Conservation (phyloP, 2,888 invertebrate genomes). For the Bhutanitis thaidina region DNA sequence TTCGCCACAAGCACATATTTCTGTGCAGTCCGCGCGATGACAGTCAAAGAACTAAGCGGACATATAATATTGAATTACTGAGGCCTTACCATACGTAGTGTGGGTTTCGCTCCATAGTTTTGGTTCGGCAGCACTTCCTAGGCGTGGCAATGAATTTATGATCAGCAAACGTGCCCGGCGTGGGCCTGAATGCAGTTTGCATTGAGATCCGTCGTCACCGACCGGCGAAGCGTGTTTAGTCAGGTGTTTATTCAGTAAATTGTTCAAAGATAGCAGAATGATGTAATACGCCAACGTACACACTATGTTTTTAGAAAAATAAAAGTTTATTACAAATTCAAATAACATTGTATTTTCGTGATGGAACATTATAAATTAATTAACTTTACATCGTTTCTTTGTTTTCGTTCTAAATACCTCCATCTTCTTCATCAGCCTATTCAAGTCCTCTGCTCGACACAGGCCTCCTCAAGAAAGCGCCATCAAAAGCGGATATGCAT, state of each 20-base stretch:
- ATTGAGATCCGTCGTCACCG: conserved; percentile 48
- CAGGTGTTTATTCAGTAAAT: conserved; percentile 29
- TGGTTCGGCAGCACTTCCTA: conserved; percentile 67
- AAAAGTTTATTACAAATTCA: too few relatives aligned
- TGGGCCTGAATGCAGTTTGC: conserved; percentile 64
- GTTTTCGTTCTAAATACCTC: too few relatives aligned
- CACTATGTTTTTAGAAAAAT: not conserved
- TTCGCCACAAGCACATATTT: conserved; percentile 37
- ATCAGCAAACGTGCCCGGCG: conserved; percentile 43
- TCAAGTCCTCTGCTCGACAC: too few relatives aligned
- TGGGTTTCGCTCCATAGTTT: conserved; percentile 76
- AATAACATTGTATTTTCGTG: too few relatives aligned
- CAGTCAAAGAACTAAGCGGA: conserved; percentile 56
- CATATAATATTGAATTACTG: conserved; percentile 48
- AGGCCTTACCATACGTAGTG: conserved; percentile 59
- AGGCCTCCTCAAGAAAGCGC: too few relatives aligned
- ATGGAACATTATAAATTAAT: too few relatives aligned
- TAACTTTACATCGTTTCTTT: too few relatives aligned
- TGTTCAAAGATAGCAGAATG: conserved; percentile 20
- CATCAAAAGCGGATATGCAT: too few relatives aligned
- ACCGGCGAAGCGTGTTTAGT: conserved; percentile 28
- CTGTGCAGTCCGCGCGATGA: conserved; percentile 53
- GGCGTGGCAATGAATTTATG: conserved; percentile 72
- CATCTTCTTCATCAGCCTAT: too few relatives aligned
- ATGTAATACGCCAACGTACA: conserved; percentile 16